Conservation (phyloP, 2,113 vertebrate genomes). For the Harpagus bidentatus region DNA sequence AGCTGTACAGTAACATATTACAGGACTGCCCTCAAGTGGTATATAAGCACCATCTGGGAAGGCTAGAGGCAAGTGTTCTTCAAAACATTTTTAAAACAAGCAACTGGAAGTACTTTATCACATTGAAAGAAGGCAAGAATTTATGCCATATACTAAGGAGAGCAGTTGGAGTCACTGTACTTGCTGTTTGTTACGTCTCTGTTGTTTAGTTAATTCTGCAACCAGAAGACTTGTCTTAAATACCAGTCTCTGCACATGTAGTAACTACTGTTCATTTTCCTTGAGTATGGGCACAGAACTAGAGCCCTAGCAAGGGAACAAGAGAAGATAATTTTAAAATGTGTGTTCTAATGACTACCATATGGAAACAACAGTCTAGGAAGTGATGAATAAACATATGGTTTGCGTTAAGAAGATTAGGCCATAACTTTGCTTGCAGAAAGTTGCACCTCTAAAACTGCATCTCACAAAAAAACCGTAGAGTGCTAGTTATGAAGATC, state of each 20-base stretch:
- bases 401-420: not conserved
- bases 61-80: slow-evolving; percentile 83
- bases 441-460: too few species aligned
- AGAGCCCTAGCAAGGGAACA: not conserved
- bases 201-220: not conserved
- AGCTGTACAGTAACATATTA: slow-evolving; percentile 86
- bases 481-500: not conserved
- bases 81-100: not conserved
- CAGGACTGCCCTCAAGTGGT: slow-evolving; percentile 90
- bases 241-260: not conserved
- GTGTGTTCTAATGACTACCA: not conserved
- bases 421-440: too few species aligned
- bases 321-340: not conserved
- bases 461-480: not conserved
- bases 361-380: not conserved
- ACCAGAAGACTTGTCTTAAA: not conserved
- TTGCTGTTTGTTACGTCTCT: not conserved
- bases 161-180: not conserved
- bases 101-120: not conserved
- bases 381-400: not conserved
- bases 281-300: not conserved
- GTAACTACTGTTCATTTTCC: not conserved
- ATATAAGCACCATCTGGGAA: slow-evolving; percentile 88
- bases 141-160: not conserved
- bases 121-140: not conserved